A percentile compares a stretch with the other conserved stretches of the same genome.
These are phyloP conservation scores for Pollenia griseotomentosa DNA, from an alignment of 2,888 invertebrate genomes.

Conservation along the genomic window DNA sequence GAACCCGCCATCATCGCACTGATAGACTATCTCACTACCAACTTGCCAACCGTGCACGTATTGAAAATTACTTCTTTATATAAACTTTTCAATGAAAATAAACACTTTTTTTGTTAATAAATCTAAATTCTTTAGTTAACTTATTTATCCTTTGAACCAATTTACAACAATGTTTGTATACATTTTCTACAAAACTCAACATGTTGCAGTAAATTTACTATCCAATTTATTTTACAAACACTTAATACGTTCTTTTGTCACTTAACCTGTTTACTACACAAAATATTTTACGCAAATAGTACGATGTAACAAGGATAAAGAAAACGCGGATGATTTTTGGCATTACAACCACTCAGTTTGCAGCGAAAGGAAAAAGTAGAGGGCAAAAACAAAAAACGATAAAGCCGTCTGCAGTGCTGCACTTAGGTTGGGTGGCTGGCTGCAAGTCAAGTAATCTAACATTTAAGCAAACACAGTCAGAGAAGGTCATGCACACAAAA, in stretches of 20 bases:
- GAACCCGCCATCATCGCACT: too few species aligned
- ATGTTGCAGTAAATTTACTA: slow-evolving; percentile 17
- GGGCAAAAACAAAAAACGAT: not conserved
- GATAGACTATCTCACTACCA: too few species aligned
- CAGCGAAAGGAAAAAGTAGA: not conserved
- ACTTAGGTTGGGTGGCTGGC: slow-evolving; percentile 9
- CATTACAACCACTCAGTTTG: slow-evolving; percentile 53
- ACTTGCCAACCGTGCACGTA: too few species aligned
- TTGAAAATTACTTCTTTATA: too few species aligned
- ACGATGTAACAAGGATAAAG: not conserved
- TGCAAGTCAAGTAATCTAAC: slow-evolving; percentile 38
- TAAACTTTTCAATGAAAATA: too few species aligned
- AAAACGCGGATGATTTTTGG: not conserved
- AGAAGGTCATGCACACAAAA: slow-evolving; percentile 11
- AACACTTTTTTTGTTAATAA: too few species aligned
- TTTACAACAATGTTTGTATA: slow-evolving; percentile 15
- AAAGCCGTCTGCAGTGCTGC: slow-evolving; percentile 32
- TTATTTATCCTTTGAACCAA: not conserved
- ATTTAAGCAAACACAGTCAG: slow-evolving; percentile 29
- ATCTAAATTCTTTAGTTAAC: not conserved
- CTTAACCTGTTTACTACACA: slow-evolving; percentile 40
- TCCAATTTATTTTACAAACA: slow-evolving; percentile 30
- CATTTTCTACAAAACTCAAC: not conserved
- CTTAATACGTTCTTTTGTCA: slow-evolving; percentile 22
- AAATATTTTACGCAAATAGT: slow-evolving; percentile 61